phyloP scores from a whole-genome alignment of 1,140 invertebrate genomes.

The Laupala kohalensis region DNA sequence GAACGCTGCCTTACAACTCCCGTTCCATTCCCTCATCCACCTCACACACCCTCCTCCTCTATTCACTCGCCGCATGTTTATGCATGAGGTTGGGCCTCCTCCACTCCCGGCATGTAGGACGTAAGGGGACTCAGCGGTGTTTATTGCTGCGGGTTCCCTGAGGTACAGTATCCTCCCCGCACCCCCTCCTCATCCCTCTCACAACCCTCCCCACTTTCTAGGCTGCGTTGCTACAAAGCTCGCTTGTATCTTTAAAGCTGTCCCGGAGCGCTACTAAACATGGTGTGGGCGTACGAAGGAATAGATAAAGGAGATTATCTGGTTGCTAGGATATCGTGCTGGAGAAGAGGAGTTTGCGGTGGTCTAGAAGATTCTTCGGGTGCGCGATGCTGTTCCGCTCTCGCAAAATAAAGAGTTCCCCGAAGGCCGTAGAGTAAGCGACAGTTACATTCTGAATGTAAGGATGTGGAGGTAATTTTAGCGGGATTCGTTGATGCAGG shows the following conservation, averaged over 20 bases:
- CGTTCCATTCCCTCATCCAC: no score
- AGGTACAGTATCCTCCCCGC: no score
- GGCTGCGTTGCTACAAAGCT: background rate
- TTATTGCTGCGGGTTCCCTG: no score
- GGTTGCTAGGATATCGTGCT: background rate
- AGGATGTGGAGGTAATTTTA: background rate
- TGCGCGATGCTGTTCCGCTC: background rate
- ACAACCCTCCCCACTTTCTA: background rate
- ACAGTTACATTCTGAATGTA: background rate
- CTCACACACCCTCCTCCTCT: no score
- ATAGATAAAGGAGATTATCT: background rate
- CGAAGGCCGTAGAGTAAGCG: background rate
- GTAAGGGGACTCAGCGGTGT: no score
- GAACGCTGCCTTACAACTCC: background rate
- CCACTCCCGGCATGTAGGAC: no score
- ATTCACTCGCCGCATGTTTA: no score
- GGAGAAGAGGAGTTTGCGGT: background rate
- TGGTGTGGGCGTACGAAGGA: background rate
- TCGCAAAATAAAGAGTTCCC: background rate
- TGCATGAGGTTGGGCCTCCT: no score
- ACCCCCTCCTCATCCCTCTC: background rate
- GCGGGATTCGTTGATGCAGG: background rate
- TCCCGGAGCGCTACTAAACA: background rate
- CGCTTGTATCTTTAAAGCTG: background rate
- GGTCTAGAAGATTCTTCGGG: background rate